Conservation (phyloP, 2,113 vertebrate species). For the Xiphophorus couchianus region DNA sequence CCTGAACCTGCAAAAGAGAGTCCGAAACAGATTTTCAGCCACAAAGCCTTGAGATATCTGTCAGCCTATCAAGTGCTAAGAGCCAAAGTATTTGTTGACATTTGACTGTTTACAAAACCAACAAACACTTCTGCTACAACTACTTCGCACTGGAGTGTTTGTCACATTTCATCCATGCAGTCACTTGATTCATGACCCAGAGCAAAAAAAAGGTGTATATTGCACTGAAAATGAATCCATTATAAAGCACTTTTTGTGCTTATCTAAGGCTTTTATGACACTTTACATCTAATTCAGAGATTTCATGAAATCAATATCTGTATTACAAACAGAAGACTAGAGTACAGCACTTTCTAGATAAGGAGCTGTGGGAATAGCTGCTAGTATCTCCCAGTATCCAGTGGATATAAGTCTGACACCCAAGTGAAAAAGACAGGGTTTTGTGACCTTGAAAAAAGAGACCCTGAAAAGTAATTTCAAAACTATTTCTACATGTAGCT, state of each 20-base stretch:
- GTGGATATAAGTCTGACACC: not conserved
- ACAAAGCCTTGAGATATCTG: slow-evolving; percentile 30
- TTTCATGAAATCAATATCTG: not conserved
- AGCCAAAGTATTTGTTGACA: slow-evolving; percentile 40
- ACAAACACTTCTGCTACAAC: slow-evolving; percentile 20
- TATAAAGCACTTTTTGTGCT: not conserved
- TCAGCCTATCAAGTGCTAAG: slow-evolving; percentile 37
- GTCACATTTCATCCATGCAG: slow-evolving; percentile 11
- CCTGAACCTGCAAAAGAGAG: slow-evolving; percentile 49
- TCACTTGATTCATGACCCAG: not conserved
- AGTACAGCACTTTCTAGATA: no score
- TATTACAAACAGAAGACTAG: not conserved
- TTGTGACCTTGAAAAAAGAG: not conserved
- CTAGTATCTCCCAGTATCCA: not conserved
- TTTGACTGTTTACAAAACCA: slow-evolving; percentile 49
- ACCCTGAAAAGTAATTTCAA: not conserved
- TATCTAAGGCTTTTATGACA: not conserved
- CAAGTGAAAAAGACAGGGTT: not conserved
- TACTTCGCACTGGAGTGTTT: slow-evolving; percentile 17
- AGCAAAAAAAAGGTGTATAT: not conserved
- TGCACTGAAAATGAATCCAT: not conserved
- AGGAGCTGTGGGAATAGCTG: no score
- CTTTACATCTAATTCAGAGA: not conserved
- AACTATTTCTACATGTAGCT: not conserved
- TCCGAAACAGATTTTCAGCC: slow-evolving; percentile 38